Evolutionary conservation across 35 echinoderm and acorn worm species (phyloP).

Genomic region (Holothuria glaberrima): DNA sequence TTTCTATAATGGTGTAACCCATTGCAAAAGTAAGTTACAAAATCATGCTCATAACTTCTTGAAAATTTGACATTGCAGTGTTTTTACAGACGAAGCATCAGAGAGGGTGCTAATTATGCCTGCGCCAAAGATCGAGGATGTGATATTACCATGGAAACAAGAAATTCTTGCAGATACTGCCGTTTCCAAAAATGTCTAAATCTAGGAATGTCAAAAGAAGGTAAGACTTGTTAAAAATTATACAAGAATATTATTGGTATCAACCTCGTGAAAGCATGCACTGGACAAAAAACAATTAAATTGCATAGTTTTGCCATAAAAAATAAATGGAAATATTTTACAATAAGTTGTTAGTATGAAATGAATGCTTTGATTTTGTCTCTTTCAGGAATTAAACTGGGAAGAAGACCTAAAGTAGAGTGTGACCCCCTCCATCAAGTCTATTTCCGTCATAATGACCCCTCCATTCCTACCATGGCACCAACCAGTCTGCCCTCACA

Average conservation of each 20-base stretch:
- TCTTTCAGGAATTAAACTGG: slow-evolving; percentile 92
- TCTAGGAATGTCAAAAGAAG: slow-evolving; percentile 98
- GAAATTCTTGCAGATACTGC: slow-evolving; percentile 97
- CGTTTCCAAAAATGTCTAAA: slow-evolving; percentile 95
- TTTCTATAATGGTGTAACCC: background rate
- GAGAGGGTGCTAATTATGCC: slow-evolving; percentile 90
- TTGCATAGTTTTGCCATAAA: background rate
- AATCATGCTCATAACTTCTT: no score
- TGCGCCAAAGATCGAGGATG: slow-evolving; percentile 92
- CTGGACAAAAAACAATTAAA: no score
- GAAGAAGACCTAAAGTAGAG: slow-evolving; percentile 89
- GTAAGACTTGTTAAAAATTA: slow-evolving; percentile 12
- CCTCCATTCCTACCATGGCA: slow-evolving; percentile 41
- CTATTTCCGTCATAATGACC: slow-evolving; percentile 65
- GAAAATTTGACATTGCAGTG: slow-evolving; percentile 66
- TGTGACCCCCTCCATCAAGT: slow-evolving; percentile 81
- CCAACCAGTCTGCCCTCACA: slow-evolving; percentile 28
- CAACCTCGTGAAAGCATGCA: no score
- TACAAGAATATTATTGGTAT: background rate
- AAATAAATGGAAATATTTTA: background rate
- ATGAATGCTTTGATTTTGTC: background rate
- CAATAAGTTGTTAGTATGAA: background rate
- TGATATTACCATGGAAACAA: slow-evolving; percentile 97
- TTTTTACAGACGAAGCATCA: slow-evolving; percentile 93
- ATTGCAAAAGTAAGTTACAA: background rate